A percentile compares a stretch with the other conserved stretches of the same genome.
Conservation (phyloP, 2,888 invertebrate species). For the Drosophila neonasuta region DNA sequence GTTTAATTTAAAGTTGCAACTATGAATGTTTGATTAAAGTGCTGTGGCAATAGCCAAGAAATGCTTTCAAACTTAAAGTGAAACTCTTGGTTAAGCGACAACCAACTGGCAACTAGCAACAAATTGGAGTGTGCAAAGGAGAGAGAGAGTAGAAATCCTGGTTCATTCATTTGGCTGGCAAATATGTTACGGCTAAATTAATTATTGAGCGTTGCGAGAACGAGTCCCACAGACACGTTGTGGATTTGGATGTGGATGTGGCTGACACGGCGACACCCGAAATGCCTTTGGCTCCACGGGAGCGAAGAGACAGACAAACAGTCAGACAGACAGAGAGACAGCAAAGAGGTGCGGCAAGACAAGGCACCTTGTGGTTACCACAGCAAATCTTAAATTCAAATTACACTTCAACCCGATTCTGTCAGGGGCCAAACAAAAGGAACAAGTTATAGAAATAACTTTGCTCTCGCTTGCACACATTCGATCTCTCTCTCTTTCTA, state of each 20-base stretch:
- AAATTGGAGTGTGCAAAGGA: no score
- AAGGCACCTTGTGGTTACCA: conserved; percentile 67
- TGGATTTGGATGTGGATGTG: conserved; percentile 36
- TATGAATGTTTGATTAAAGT: conserved; percentile 74
- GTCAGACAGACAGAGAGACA: neutral
- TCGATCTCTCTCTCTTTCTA: conserved; percentile 1
- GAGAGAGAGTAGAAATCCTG: conserved; percentile 29
- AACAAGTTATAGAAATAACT: conserved; percentile 72
- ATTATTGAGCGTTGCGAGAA: conserved; percentile 62
- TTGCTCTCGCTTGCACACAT: conserved; percentile 32
- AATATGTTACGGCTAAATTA: conserved; percentile 72
- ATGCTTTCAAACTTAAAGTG: conserved; percentile 15
- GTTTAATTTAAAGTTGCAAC: conserved; percentile 70
- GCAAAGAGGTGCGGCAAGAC: conserved; percentile 25
- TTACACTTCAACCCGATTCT: conserved; percentile 73
- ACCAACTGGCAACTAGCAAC: neutral
- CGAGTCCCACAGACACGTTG: conserved; percentile 38
- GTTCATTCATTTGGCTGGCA: conserved; percentile 51
- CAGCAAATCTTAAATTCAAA: conserved; percentile 78
- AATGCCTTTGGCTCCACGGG: conserved; percentile 9
- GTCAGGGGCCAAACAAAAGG: conserved; percentile 60
- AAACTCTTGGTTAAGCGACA: conserved; percentile 4
- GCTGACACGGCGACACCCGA: conserved; percentile 38
- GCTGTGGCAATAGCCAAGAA: conserved; percentile 31
- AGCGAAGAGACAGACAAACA: neutral